Evolutionary conservation across 2,888 invertebrate species (phyloP), one percentile per base, ranked within the genome.

Genomic region (Taphrorychus bicolor): DNA sequence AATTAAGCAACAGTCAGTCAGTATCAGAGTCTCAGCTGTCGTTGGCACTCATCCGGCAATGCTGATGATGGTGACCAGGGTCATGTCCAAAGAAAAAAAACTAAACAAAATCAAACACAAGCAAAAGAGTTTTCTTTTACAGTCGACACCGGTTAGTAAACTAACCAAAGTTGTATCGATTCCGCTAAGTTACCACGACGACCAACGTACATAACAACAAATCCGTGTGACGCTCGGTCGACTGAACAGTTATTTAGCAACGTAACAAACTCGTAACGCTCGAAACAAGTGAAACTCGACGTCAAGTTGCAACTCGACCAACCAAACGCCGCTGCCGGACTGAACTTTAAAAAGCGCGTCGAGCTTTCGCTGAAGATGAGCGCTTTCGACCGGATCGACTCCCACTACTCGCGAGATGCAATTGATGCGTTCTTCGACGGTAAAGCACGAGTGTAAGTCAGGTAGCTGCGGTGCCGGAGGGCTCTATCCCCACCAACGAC

Each of bases 371-470:
- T 51, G 60, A 60, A 60, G 60, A 60, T 60, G 60, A 60, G 59
- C 59, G 48, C 23, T 23, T 48, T 59, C 32, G 59, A 59, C 56
- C 51, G 63, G 57, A 54, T 62, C 40, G 42, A 70, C 75, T 74
- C 75, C 75, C 75, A 75, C 75, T 73, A 70, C 73, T 61, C 40
- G 9, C 48, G 42, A 64, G 71, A 72, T 75, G 74, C 73, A 74
- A 70, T 70, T 73, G 66, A 72, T 73, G 73, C 73, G 70, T 17
- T 54, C 67, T 14, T 52, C 66, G 59, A 66, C 71, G 71, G 72
- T 72, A 73, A 67, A 71, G 72, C 73, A 73, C 73, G 71, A 59
- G 67, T 61, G 74, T 74, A 75, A 75, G 63, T 70, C 71, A 69
- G 70, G 75, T 73, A 74, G 75, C 54, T 54, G 18, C 72, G 23